Evolutionary conservation across 2,113 vertebrate genomes (phyloP), one percentile per base, ranked within the genome.

Genomic region (Phaethon lepturus): DNA sequence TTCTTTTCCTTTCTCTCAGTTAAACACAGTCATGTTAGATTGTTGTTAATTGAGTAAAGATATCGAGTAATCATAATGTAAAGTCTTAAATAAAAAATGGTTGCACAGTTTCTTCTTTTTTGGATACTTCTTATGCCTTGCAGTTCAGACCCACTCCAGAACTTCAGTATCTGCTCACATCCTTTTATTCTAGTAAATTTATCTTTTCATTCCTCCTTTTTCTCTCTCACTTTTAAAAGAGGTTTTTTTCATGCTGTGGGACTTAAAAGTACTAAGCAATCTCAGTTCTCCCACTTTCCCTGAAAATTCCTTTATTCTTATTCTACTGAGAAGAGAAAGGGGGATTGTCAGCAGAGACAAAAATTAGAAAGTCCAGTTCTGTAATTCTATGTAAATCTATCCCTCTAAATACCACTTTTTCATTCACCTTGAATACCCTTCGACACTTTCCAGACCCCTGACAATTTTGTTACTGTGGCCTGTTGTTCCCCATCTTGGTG

Each of bases 351-450:
- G 64, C 9, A 28, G 52, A 94, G 68, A 83, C 67, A 86, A 92
- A 96, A 90, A 79, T 92, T 84, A 68, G 66, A 89, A 86, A 93
- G 63, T 77, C 82, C 52, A 44, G 33, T 86, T 91, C 82, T 92
- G 82, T 86, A 83, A n/a, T 68, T 94, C 85, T 52, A 0, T 86
- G 75, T 90, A 92, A 94, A 92, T 90, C 90, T 90, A 66, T 47
- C 88, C 42, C 63, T 86, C 47, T 68, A 60, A 95, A 90, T 33
- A 33, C 38, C 72, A 59, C 82, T 88, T 88, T 90, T 88, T 64
- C 72, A 63, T 59, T 95, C 0, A 2, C 86, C 79, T 85, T 93
- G 68, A 76, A 53, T 68, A 62, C 38, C 68, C 44, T 78, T 26
- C 88, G 68, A 93, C 64, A 25, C 58, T 96, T 89, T 82, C 25